A percentile compares a stretch with the other conserved stretches of the same genome.
These are phyloP conservation scores for Haplochromis vanheusdeni DNA, from an alignment of 2,113 vertebrate genomes.

Conservation along the genomic window DNA sequence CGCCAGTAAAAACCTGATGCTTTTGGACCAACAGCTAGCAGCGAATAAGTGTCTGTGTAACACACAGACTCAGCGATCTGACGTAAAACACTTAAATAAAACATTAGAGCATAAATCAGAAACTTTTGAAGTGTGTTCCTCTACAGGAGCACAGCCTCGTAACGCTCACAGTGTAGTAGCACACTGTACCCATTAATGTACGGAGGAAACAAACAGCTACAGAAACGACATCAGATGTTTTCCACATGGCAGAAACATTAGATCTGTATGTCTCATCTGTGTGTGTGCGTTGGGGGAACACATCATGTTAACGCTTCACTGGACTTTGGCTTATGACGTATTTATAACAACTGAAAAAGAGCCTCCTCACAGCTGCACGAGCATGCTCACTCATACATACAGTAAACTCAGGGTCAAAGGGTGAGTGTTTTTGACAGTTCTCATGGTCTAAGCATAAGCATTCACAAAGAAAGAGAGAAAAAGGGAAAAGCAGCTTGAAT, in stretches of 20 bases:
- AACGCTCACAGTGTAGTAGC: background rate
- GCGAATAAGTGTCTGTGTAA: background rate
- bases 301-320: constrained; percentile 7
- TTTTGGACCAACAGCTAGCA: background rate
- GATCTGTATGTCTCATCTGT: constrained; percentile 30
- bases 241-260: constrained; percentile 21
- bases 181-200: background rate
- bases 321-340: constrained; percentile 3
- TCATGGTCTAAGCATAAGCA: background rate
- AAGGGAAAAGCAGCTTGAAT: background rate
- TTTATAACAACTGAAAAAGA: constrained; percentile 14
- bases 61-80: background rate
- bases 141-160: background rate
- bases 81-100: constrained; percentile 13
- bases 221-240: constrained; percentile 34
- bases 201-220: background rate
- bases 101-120: background rate
- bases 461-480: background rate
- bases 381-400: constrained; percentile 1
- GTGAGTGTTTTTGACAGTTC: background rate
- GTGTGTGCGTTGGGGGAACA: background rate
- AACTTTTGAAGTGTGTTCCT: background rate
- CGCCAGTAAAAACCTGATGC: background rate
- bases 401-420: background rate
- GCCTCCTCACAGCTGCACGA: constrained; percentile 9